These are phyloP conservation scores for Nomada hirtipes DNA, from an alignment of 2,888 invertebrate genomes.

Conservation along the genomic window DNA sequence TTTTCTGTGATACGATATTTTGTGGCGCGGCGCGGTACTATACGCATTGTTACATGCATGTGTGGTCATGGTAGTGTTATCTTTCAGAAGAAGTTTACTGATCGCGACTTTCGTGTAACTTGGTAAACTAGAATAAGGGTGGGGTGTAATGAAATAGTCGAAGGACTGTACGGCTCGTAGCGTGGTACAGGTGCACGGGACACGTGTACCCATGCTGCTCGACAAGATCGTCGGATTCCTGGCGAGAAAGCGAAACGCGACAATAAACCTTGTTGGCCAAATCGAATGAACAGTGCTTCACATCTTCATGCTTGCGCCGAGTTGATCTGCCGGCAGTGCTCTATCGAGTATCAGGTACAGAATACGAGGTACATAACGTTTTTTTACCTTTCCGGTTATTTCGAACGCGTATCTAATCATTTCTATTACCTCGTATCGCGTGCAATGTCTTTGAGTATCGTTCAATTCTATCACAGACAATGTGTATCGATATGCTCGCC, in stretches of 20 bases:
- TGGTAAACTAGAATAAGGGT: too few relatives aligned
- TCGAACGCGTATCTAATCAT: too few relatives aligned
- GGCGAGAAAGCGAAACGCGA: slow-evolving; percentile 63
- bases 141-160: slow-evolving; percentile 31
- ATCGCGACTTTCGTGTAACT: too few relatives aligned
- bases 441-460: too few relatives aligned
- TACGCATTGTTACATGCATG: too few relatives aligned
- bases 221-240: slow-evolving; percentile 61
- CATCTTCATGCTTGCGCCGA: slow-evolving; percentile 10
- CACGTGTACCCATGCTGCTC: slow-evolving; percentile 35
- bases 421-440: too few relatives aligned
- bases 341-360: background rate
- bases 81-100: too few relatives aligned
- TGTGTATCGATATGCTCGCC: too few relatives aligned
- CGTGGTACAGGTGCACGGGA: slow-evolving; percentile 51
- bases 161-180: slow-evolving; percentile 9
- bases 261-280: slow-evolving; percentile 37
- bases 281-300: slow-evolving; percentile 43
- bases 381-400: too few relatives aligned
- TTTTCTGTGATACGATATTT: background rate
- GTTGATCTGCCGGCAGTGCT: background rate
- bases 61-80: too few relatives aligned
- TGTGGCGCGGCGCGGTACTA: background rate
- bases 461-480: too few relatives aligned
- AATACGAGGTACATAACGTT: too few relatives aligned